Conservation (phyloP, 2,797 vertebrate species). For the Falco columbarius region DNA sequence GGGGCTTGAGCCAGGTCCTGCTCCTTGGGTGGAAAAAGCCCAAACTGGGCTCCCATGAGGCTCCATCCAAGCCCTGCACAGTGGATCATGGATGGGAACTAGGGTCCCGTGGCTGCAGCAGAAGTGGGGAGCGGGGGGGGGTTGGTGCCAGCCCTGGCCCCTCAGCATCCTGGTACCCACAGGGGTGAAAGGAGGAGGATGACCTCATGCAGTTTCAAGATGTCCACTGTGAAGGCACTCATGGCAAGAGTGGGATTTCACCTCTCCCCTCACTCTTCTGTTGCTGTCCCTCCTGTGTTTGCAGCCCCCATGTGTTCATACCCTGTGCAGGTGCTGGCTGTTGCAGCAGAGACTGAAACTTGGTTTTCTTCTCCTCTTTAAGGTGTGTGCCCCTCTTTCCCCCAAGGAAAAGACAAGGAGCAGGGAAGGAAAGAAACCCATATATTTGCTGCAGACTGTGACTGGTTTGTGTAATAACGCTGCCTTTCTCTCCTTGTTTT, state of each 20-base stretch:
- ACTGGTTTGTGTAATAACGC: slow-evolving; percentile 52
- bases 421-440: not conserved
- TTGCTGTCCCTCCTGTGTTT: not conserved
- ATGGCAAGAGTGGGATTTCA: not conserved
- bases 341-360: not conserved
- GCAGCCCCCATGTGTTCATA: not conserved
- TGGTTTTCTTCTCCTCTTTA: not conserved
- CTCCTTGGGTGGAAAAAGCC: not conserved
- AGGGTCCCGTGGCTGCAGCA: not conserved
- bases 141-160: not conserved
- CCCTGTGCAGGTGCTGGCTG: not conserved
- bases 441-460: not conserved
- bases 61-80: not conserved
- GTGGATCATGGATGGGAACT: not conserved
- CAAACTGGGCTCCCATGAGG: rapidly evolving
- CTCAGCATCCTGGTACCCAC: not conserved
- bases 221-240: not conserved
- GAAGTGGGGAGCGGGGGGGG: rapidly evolving
- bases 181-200: not conserved
- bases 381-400: not conserved
- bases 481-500: slow-evolving; percentile 75
- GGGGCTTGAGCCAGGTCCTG: not conserved
- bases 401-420: not conserved
- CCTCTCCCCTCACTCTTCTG: not conserved
- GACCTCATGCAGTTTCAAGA: not conserved